A percentile compares a stretch with the other conserved stretches of the same genome.
phyloP scores from a whole-genome alignment of 2,797 vertebrate genomes.

The Clarias fuscus region DNA sequence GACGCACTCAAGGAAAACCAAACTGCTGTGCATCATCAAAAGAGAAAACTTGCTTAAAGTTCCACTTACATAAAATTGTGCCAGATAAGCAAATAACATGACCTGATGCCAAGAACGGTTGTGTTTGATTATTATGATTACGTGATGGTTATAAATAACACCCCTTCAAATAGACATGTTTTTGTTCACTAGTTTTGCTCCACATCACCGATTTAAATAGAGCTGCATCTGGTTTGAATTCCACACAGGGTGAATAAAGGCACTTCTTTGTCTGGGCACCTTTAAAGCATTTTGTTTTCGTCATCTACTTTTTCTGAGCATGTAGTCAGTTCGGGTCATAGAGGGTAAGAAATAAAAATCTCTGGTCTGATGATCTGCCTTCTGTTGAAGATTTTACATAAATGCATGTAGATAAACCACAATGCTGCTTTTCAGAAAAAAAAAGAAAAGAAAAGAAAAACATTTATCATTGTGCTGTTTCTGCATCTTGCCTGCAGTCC shows the following conservation, averaged over 20 bases:
- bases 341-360: not conserved
- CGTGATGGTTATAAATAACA: not conserved
- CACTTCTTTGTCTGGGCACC: not conserved
- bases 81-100: not conserved
- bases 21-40: not conserved
- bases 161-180: not conserved
- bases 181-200: too few relatives aligned
- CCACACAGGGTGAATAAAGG: not conserved
- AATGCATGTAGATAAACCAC: not conserved
- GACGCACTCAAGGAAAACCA: not conserved
- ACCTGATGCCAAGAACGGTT: too few relatives aligned
- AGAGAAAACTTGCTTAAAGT: not conserved
- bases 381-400: not conserved
- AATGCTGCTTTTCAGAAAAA: not conserved
- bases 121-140: not conserved
- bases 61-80: not conserved
- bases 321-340: not conserved
- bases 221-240: not conserved
- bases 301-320: not conserved
- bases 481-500: not conserved
- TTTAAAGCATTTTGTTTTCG: conserved; percentile 1
- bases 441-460: too few relatives aligned
- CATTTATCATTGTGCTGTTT: not conserved
- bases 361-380: not conserved
- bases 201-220: not conserved